These are phyloP conservation scores for Phorcus lineatus DNA, from an alignment of 2,888 invertebrate species.

Conservation along the genomic window DNA sequence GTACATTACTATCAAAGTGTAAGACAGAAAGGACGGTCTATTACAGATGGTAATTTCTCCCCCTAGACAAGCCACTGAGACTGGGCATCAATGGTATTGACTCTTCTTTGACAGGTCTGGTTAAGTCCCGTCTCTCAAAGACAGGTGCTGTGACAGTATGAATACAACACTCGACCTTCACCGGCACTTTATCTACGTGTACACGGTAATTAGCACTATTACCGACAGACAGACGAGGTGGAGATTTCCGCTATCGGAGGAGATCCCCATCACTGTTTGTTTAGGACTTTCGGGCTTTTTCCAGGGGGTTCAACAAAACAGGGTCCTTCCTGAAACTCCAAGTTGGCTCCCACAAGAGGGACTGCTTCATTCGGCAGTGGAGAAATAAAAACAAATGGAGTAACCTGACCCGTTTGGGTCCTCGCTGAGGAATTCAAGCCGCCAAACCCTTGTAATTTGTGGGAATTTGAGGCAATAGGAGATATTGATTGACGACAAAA, in stretches of 20 bases:
- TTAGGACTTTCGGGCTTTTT: slow-evolving; percentile 6
- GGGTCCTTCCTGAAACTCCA: background rate
- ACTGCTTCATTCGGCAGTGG: slow-evolving; percentile 4
- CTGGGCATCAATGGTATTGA: too few relatives aligned
- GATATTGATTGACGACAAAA: slow-evolving; percentile 15
- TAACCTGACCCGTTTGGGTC: slow-evolving; percentile 5
- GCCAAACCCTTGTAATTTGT: slow-evolving; percentile 18
- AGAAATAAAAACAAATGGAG: slow-evolving; percentile 18
- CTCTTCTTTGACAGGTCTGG: too few relatives aligned
- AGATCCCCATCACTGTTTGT: slow-evolving; percentile 11
- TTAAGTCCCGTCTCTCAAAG: background rate
- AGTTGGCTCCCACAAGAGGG: background rate
- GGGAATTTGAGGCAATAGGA: slow-evolving; percentile 22
- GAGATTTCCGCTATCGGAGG: slow-evolving; percentile 12
- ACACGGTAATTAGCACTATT: slow-evolving; percentile 11
- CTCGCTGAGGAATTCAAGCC: slow-evolving; percentile 22
- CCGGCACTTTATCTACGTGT: background rate
- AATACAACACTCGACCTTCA: background rate
- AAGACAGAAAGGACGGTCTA: too few relatives aligned
- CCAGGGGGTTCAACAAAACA: background rate
- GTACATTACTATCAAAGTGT: too few relatives aligned
- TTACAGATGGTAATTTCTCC: too few relatives aligned
- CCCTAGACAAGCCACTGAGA: too few relatives aligned
- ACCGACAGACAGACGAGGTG: background rate
- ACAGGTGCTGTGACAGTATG: background rate